These are phyloP conservation scores for Pantala flavescens DNA, from an alignment of 1,140 invertebrate species.

Conservation along the genomic window DNA sequence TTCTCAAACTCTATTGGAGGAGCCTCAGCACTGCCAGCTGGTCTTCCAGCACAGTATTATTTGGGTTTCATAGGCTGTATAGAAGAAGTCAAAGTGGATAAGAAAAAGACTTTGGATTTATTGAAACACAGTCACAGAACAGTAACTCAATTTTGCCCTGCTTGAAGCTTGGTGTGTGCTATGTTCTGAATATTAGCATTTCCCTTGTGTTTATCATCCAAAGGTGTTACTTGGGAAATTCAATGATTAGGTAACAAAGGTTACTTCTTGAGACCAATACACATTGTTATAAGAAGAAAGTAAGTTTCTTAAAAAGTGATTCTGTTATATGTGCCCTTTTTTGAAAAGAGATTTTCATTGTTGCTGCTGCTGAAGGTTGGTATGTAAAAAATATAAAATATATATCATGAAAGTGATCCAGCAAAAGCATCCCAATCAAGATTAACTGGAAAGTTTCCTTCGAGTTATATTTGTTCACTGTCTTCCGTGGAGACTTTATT, in stretches of 20 bases:
- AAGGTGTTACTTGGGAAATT: background rate
- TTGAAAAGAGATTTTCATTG: background rate
- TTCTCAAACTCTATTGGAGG: conserved; percentile 37
- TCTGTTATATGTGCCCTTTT: background rate
- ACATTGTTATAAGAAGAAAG: background rate
- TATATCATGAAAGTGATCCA: background rate
- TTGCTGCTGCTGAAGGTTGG: background rate
- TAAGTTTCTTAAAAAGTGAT: background rate
- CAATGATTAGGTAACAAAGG: too few species aligned
- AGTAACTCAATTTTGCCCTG: background rate
- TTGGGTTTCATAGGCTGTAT: conserved; percentile 53
- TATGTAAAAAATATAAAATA: background rate
- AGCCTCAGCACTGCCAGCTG: conserved; percentile 43
- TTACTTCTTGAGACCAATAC: too few species aligned
- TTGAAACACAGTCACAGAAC: background rate
- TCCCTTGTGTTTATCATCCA: background rate
- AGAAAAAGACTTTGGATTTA: conserved; percentile 18
- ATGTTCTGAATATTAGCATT: background rate
- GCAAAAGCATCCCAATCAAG: background rate
- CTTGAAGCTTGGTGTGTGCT: background rate
- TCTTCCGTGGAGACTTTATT: background rate
- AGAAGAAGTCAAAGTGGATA: conserved; percentile 44
- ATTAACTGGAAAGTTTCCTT: background rate
- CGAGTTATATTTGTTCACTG: background rate
- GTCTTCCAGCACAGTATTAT: conserved; percentile 45